phyloP scores from a whole-genome alignment of 2,888 invertebrate species.

The Carabus problematicus region DNA sequence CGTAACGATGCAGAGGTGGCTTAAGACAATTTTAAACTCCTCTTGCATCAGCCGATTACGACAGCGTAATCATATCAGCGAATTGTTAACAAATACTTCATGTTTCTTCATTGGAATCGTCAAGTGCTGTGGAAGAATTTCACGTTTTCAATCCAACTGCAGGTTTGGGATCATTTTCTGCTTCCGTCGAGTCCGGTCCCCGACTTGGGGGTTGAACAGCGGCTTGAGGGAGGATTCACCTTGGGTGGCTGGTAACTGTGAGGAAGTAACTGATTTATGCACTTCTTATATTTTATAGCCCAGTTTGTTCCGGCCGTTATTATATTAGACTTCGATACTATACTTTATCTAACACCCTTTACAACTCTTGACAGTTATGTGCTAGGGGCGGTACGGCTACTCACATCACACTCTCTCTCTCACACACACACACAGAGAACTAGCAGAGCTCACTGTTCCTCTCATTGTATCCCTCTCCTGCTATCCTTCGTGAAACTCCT shows the following conservation, averaged over 20 bases:
- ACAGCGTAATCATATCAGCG: too few species aligned
- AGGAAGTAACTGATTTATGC: slow-evolving; percentile 65
- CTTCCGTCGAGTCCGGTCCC: neutral
- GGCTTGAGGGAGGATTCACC: slow-evolving; percentile 39
- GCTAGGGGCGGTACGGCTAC: slow-evolving; percentile 47
- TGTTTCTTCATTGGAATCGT: too few species aligned
- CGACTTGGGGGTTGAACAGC: slow-evolving; percentile 39
- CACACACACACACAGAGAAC: neutral
- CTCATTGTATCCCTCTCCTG: too few species aligned
- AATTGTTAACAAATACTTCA: too few species aligned
- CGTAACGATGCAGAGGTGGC: too few species aligned
- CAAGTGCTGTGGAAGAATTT: too few species aligned
- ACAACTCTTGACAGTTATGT: slow-evolving; percentile 55
- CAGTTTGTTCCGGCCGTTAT: slow-evolving; percentile 72
- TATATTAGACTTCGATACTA: slow-evolving; percentile 70
- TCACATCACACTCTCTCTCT: neutral
- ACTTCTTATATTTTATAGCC: slow-evolving; percentile 71
- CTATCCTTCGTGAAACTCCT: too few species aligned
- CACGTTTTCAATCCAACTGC: too few species aligned
- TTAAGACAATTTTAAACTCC: too few species aligned
- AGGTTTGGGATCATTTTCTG: neutral
- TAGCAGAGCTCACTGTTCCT: too few species aligned
- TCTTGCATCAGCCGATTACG: too few species aligned
- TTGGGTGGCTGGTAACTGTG: slow-evolving; percentile 4
- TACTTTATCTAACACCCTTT: slow-evolving; percentile 56